Conservation (phyloP, 92 coral and sea anemone species). For the Zoanthus solanderi region DNA sequence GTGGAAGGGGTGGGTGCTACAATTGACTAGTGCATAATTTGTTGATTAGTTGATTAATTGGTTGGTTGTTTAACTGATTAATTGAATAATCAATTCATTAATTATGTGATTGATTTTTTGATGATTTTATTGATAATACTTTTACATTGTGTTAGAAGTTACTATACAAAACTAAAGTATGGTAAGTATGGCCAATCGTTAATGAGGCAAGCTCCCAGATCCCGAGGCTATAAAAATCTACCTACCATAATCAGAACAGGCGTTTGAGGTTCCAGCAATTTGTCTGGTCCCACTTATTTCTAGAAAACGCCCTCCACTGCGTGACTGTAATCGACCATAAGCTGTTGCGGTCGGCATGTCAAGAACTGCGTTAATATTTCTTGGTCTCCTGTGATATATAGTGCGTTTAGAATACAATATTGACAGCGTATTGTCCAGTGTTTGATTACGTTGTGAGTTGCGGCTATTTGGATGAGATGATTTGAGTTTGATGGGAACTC, state of each 20-base stretch:
- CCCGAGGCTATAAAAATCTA: neutral
- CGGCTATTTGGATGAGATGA: slow-evolving; percentile 11
- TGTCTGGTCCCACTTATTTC: slow-evolving; percentile 23
- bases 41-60: too few relatives aligned
- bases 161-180: too few relatives aligned
- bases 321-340: slow-evolving; percentile 14
- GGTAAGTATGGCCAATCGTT: neutral
- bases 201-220: neutral
- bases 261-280: neutral
- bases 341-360: neutral
- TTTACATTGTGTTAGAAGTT: too few relatives aligned
- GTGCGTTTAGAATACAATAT: neutral
- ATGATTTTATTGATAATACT: too few relatives aligned
- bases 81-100: too few relatives aligned
- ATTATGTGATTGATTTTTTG: too few relatives aligned
- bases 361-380: slow-evolving; percentile 7
- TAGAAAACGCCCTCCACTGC: slow-evolving; percentile 16
- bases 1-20: too few relatives aligned
- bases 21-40: too few relatives aligned
- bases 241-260: slow-evolving; percentile 27
- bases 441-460: neutral
- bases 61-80: too few relatives aligned
- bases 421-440: neutral
- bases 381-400: slow-evolving; percentile 14
- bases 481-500: slow-evolving; percentile 4